Base-by-base conservation (phyloP, 2,797 vertebrate genomes). In the Pseudochromis fuscus region DNA sequence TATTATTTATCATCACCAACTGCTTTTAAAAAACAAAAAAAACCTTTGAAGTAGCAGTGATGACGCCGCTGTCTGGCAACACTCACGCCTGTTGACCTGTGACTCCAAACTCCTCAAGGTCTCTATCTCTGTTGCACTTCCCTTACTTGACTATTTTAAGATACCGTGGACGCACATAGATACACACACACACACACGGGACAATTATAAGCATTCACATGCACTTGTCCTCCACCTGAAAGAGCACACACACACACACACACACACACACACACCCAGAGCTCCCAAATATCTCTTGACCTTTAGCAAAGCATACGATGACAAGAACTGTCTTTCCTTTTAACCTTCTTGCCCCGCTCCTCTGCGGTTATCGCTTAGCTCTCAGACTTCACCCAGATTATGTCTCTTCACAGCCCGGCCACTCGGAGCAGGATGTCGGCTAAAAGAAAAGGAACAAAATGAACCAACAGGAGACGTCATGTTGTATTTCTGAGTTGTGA, bases 131-230 rank as follows among this genome's bases (percentile, higher is more conserved):
- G 72, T 70, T 49, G n/a, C 61, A 72, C 90, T 90, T 92, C 91
- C 88, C 89, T 90, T 91, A 91, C 93, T 91, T 71, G 59, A 91
- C 94, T 93, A 93, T 95, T 95, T 94, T 91, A 91, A 94, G 94
- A 93, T 92, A 93, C 78, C 49, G 31, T 40, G 70, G 57, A 58
- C 24, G 65, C 77, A 61, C 35, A 67, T 23, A 21, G 30, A 7
- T 58, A 31, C 30, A 4, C 40, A 62, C 37, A 42, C 64, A 51
- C 4, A 21, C 33, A 61, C 11, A 44, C 67, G 56, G 30, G 46
- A 64, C 67, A 77, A 77, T 84, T 79, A 77, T 46, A 62, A 79
- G 67, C 70, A 48, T 57, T 58, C 61, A 82, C 49, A 31, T 48
- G 55, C 42, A 48, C 53, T 40, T 5, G 0, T 67, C 63, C 24